phyloP scores from a whole-genome alignment of 2,113 vertebrate genomes.

The Anas platyrhynchos region DNA sequence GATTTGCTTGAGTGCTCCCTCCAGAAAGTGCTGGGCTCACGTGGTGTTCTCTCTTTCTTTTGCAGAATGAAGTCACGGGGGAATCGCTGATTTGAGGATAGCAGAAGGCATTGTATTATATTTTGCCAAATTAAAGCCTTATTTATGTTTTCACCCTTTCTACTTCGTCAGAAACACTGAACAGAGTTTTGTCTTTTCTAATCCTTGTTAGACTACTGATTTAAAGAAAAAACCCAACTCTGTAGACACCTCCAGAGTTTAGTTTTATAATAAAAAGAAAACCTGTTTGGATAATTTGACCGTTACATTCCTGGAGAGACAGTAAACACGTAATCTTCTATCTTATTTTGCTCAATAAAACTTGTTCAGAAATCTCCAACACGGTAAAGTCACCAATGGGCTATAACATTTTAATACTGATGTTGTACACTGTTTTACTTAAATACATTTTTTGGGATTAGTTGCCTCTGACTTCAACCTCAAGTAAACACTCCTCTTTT shows the following conservation, averaged over 20 bases:
- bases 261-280: constrained; percentile 81
- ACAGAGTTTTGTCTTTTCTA: constrained; percentile 88
- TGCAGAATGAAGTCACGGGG: constrained; percentile 79
- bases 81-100: constrained; percentile 71
- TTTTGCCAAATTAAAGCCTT: constrained; percentile 91
- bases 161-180: constrained; percentile 89
- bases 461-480: constrained; percentile 79
- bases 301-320: constrained; percentile 83
- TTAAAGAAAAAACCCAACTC: constrained; percentile 76
- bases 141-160: constrained; percentile 90
- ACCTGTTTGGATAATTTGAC: constrained; percentile 83
- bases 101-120: constrained; percentile 86
- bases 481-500: constrained; percentile 75
- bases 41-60: constrained; percentile 63
- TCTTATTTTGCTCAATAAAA: constrained; percentile 79
- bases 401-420: constrained; percentile 83
- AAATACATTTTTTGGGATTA: constrained; percentile 77
- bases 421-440: constrained; percentile 80
- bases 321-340: constrained; percentile 77
- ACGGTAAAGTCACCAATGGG: constrained; percentile 68
- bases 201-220: constrained; percentile 88
- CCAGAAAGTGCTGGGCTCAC: neutral
- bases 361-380: constrained; percentile 76
- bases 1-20: neutral
- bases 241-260: constrained; percentile 83